These are phyloP conservation scores for Eurois occulta DNA, from an alignment of 2,888 invertebrate species.

Conservation along the genomic window DNA sequence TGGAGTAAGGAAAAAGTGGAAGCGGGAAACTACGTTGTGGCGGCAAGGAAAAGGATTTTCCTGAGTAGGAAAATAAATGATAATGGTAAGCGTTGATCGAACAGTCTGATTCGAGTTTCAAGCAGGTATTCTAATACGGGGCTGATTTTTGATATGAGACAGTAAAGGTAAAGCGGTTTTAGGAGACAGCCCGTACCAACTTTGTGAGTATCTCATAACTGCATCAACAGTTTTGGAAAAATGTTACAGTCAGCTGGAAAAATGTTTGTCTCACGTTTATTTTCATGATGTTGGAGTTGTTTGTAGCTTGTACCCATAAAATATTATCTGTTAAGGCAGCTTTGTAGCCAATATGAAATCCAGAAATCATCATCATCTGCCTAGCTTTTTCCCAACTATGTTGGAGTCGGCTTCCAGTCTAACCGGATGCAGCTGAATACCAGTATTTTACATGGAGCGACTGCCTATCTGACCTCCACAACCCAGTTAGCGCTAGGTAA, in stretches of 20 bases:
- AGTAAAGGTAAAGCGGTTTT: neutral
- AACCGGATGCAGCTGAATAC: too few species aligned
- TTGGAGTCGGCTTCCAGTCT: too few species aligned
- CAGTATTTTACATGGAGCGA: too few species aligned
- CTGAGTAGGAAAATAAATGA: neutral
- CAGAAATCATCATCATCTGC: too few species aligned
- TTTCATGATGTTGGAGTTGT: neutral
- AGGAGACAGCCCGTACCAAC: neutral
- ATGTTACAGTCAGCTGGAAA: neutral
- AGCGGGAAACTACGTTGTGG: conserved; percentile 16
- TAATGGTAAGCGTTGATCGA: too few species aligned
- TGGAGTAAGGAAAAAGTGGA: conserved; percentile 58
- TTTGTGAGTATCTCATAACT: neutral
- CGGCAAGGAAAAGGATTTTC: fast-evolving
- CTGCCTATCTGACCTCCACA: too few species aligned
- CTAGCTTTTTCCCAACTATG: too few species aligned
- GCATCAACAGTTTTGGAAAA: neutral
- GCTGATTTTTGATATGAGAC: neutral
- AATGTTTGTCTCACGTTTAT: neutral
- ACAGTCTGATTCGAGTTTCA: neutral
- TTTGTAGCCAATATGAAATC: neutral
- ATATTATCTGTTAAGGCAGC: neutral
- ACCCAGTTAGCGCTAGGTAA: too few species aligned
- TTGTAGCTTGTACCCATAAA: neutral
- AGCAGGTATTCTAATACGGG: neutral